Percentiles rank a stretch among this genome's conserved stretches.
phyloP scores from a whole-genome alignment of 2,797 vertebrate genomes.

The Bryconaethiops microstoma region DNA sequence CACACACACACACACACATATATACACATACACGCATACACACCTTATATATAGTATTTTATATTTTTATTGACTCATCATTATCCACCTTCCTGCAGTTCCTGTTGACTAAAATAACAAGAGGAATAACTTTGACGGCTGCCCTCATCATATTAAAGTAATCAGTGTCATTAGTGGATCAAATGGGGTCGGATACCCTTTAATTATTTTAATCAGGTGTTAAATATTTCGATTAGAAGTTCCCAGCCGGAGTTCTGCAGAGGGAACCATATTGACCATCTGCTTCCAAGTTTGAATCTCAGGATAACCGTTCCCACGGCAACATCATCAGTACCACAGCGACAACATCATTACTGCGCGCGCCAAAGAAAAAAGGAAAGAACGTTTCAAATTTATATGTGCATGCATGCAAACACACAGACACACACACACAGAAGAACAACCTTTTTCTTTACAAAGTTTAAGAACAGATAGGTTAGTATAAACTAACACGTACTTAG shows the following conservation, averaged over 20 bases:
- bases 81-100: background rate
- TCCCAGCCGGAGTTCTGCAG: background rate
- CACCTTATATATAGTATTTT: too few species aligned
- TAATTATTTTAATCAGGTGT: conserved; percentile 21
- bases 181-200: background rate
- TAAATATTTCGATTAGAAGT: conserved; percentile 36
- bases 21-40: too few species aligned
- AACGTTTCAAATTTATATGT: background rate
- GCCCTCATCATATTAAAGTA: background rate
- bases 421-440: background rate
- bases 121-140: background rate
- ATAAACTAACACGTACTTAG: too few species aligned
- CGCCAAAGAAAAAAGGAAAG: too few species aligned
- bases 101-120: background rate
- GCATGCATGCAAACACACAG: background rate
- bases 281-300: background rate
- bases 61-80: background rate
- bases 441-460: background rate
- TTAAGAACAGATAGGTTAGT: too few species aligned
- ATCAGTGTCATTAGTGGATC: background rate
- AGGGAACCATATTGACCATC: background rate
- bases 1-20: too few species aligned
- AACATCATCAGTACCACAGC: background rate
- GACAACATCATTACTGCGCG: background rate
- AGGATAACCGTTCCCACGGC: conserved; percentile 7